Base-by-base conservation (phyloP, 30 jellyfish, hydroid and myxozoan genomes). In the Turritopsis dohrnii region DNA sequence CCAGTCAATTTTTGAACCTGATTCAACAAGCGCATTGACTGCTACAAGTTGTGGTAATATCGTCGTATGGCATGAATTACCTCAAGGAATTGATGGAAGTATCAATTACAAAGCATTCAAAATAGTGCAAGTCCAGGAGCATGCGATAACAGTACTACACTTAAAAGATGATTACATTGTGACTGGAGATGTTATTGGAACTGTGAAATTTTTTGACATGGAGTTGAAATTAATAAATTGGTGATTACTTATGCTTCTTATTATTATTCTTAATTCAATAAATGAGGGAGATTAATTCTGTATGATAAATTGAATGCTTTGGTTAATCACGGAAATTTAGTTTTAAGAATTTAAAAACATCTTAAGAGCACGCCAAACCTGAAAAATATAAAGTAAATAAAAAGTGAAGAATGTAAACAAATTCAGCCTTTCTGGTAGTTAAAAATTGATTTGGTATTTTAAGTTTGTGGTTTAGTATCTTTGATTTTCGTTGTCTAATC, bases 21-120 rank as follows among this genome's bases (percentile, higher is more conserved):
- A 90, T 8, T 75, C 88, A n/a, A 87, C 81, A 53, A 89, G 88
- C 9, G 98, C 96, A 20, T 83, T 87, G 80, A 93, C 98, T 3
- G 94, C 96, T 18, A 93, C 98, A 72, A 83, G 91, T 83, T 88
- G 95, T 83, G 98, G 98, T 52, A 93, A 88, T 66, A 93, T 93
- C 74, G 96, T 93, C 28, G 96, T 93, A 16, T 93, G 98, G 98
- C 60, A 41, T 41, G 60, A 41, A 13, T 30, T 83, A 41, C 87
- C 82, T 17, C 66, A 65, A 7, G 89, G 85, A 1, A 89, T 87
- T 1, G 88, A 80, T 25, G 26, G 71, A 53, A 81, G 80, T 1
- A 80, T 93, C 85, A 86, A 88, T 29, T 41, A 87, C 65, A 93
- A 93, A 79, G 98, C 98, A 28, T 85, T 93, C 81, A 93, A 93